These are phyloP conservation scores for Vulpes ferrilata DNA, from an alignment of 2,113 vertebrate genomes.

Conservation along the genomic window DNA sequence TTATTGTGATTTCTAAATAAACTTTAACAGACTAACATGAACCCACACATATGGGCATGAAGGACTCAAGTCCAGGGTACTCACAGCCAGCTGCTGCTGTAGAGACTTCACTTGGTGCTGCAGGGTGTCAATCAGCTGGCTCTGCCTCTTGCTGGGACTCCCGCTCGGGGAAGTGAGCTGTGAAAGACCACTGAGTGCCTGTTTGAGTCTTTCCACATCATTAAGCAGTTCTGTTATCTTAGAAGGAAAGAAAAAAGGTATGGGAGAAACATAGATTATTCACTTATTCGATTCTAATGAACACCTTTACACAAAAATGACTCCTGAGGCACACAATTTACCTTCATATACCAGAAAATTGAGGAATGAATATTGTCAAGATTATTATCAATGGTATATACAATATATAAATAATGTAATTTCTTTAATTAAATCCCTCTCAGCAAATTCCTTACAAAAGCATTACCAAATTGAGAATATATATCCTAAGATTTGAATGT, in stretches of 20 bases:
- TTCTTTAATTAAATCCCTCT: neutral
- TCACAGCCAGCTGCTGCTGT: conserved; percentile 97
- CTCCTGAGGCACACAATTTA: neutral
- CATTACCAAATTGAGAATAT: conserved; percentile 5
- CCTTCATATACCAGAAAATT: neutral
- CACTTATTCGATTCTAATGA: neutral
- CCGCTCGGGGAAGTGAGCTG: conserved; percentile 93
- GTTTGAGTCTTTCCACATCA: conserved; percentile 96
- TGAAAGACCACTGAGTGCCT: conserved; percentile 95
- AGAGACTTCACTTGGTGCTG: conserved; percentile 94
- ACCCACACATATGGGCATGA: rapidly evolving
- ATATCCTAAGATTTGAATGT: neutral
- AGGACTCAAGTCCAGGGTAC: conserved; percentile 76
- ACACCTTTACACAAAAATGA: neutral
- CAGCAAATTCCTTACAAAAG: conserved; percentile 11
- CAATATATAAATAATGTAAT: neutral
- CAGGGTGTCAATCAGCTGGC: conserved; percentile 92
- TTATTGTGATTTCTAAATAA: neutral
- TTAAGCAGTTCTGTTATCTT: conserved; percentile 97
- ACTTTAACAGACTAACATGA: neutral
- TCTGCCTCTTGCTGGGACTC: conserved; percentile 93
- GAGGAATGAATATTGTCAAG: neutral
- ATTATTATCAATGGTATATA: neutral
- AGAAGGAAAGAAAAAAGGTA: neutral
- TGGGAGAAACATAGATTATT: neutral